phyloP scores from a whole-genome alignment of 2,113 vertebrate species.

The Stigmatopora argus region DNA sequence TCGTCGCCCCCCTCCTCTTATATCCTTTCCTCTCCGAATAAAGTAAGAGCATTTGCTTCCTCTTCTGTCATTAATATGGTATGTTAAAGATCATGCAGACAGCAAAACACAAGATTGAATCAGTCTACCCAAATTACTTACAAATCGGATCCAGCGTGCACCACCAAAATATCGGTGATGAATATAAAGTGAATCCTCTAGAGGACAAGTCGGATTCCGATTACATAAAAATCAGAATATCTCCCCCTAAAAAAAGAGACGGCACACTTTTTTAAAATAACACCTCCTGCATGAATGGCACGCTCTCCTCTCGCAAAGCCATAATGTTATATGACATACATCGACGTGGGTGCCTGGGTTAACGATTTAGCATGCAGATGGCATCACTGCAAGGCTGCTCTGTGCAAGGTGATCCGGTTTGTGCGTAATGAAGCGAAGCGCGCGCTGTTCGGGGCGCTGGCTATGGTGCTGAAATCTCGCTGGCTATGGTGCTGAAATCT shows the following conservation, averaged over 20 bases:
- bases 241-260: conserved; percentile 15
- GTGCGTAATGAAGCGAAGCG: conserved; percentile 60
- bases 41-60: conserved; percentile 39
- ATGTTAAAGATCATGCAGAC: conserved; percentile 38
- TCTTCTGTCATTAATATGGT: conserved; percentile 33
- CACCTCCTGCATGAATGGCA: conserved; percentile 37
- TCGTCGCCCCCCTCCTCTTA: conserved; percentile 12
- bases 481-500: conserved; percentile 10
- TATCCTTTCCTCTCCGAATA: background rate
- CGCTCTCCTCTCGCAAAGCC: conserved; percentile 16
- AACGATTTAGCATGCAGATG: conserved; percentile 53
- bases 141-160: conserved; percentile 39
- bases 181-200: conserved; percentile 50
- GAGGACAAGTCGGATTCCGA: conserved; percentile 56
- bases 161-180: conserved; percentile 22
- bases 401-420: conserved; percentile 49
- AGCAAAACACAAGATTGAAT: conserved; percentile 24
- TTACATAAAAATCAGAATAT: conserved; percentile 52
- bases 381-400: conserved; percentile 40
- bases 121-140: conserved; percentile 20
- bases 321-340: conserved; percentile 11
- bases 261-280: conserved; percentile 60
- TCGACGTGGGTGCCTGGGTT: conserved; percentile 6
- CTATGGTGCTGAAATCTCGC: conserved; percentile 30
- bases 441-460: conserved; percentile 52